Conservation (phyloP, 2,888 invertebrate species). For the Octodonta nipae region DNA sequence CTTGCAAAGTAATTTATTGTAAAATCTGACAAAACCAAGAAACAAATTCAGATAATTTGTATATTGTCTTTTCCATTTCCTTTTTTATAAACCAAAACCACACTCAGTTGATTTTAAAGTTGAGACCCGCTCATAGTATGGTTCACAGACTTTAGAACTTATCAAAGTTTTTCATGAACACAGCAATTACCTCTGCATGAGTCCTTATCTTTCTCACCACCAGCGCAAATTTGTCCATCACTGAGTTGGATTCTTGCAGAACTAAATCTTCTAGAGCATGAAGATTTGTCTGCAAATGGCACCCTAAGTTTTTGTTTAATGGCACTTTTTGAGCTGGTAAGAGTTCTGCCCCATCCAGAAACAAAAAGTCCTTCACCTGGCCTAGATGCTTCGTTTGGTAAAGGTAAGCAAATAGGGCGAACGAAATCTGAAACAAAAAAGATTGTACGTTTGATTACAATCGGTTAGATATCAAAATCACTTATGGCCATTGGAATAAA, state of each 20-base stretch:
- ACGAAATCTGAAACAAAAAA: constrained; percentile 25
- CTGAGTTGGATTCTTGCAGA: constrained; percentile 18
- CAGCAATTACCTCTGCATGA: constrained; percentile 47
- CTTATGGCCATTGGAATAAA: too few species aligned
- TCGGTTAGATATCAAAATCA: too few species aligned
- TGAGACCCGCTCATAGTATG: too few species aligned
- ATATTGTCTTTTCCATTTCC: too few species aligned
- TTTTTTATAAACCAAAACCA: too few species aligned
- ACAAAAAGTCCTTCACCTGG: constrained; percentile 25
- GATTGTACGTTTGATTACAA: too few species aligned
- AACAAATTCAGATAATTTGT: too few species aligned
- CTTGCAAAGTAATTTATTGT: too few species aligned
- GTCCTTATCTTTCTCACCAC: constrained; percentile 42
- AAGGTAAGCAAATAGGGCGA: constrained; percentile 29
- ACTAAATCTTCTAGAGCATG: constrained; percentile 34
- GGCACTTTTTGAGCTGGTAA: constrained; percentile 19
- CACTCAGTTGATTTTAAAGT: too few species aligned
- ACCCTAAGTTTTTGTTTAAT: constrained; percentile 50
- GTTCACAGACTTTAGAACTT: too few species aligned
- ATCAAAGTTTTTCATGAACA: too few species aligned
- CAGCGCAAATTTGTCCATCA: constrained; percentile 27
- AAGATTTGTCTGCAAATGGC: constrained; percentile 41
- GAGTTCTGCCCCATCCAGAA: constrained; percentile 34
- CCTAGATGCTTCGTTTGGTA: constrained; percentile 17
- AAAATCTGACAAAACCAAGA: too few species aligned